phyloP scores from a whole-genome alignment of 2,797 vertebrate genomes.

The Carcharodon carcharias region DNA sequence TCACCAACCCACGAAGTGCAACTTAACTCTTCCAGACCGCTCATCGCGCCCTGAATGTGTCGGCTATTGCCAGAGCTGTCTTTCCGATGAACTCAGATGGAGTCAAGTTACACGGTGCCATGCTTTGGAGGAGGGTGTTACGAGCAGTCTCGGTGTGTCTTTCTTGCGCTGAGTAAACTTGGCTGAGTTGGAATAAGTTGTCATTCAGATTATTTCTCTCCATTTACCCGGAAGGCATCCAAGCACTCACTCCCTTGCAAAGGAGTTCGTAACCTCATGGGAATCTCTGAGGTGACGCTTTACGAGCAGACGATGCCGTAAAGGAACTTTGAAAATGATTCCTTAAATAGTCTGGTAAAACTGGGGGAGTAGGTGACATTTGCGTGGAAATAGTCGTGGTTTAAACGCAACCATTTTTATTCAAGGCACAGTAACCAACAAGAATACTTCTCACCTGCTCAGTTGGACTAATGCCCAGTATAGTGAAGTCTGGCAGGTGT shows the following conservation, averaged over 20 bases:
- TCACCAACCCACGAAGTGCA: neutral
- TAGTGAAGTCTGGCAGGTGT: neutral
- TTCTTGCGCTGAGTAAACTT: neutral
- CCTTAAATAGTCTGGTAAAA: neutral
- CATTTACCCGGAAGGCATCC: neutral
- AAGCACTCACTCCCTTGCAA: neutral
- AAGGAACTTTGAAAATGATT: neutral
- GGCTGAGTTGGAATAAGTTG: neutral
- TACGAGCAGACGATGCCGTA: neutral
- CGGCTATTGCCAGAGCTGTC: neutral
- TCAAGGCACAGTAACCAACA: too few species aligned
- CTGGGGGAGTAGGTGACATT: neutral
- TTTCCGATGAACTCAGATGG: neutral
- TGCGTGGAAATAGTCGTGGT: neutral
- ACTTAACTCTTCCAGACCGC: conserved; percentile 20
- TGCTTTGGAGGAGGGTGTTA: neutral
- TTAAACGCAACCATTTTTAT: neutral
- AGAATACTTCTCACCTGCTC: neutral
- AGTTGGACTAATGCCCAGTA: neutral
- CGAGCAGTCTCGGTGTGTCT: neutral
- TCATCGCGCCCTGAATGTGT: neutral
- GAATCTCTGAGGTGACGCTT: neutral
- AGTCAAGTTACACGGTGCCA: neutral
- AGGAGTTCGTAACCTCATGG: neutral
- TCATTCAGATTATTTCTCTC: neutral